Percentiles rank a stretch among this genome's conserved stretches.
Evolutionary conservation across 2,888 invertebrate species (phyloP).

Genomic region (Nycteola revayana): DNA sequence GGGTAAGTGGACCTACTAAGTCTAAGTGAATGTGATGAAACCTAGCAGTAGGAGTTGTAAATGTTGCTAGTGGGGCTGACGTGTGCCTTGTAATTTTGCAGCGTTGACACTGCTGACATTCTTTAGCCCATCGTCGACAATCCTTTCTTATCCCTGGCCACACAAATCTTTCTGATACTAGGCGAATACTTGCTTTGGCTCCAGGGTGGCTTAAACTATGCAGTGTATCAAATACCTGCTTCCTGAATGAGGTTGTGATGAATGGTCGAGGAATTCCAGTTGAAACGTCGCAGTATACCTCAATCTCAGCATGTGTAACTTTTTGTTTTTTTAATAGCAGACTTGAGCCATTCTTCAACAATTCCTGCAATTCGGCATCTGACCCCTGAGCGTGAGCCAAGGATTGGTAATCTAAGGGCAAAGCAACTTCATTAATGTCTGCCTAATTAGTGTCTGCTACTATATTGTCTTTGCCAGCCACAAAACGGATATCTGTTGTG

Average conservation of each 20-base stretch:
- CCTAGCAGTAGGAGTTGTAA: not conserved
- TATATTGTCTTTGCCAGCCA: not conserved
- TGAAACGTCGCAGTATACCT: conserved; percentile 2
- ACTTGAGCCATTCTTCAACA: not conserved
- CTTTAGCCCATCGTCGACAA: conserved; percentile 37
- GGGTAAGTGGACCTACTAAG: conserved; percentile 25
- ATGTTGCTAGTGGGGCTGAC: not conserved
- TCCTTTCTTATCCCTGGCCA: conserved; percentile 50
- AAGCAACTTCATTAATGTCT: not conserved
- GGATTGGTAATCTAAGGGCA: not conserved
- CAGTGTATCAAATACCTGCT: conserved; percentile 1
- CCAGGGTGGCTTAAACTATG: conserved; percentile 7
- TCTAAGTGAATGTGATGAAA: conserved; percentile 41
- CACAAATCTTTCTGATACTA: conserved; percentile 43
- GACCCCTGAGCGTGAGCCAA: not conserved
- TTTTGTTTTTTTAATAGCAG: not conserved
- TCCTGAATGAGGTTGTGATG: not conserved
- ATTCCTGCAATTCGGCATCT: not conserved
- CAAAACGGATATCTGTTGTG: not conserved
- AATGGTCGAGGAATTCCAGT: conserved; percentile 1
- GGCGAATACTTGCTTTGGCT: conserved; percentile 3
- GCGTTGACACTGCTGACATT: conserved; percentile 43
- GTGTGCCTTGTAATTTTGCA: conserved; percentile 38
- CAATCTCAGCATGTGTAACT: not conserved
- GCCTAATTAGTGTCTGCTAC: conserved; percentile 1